A percentile compares a stretch with the other conserved stretches of the same genome.
phyloP scores from a whole-genome alignment of 2,797 vertebrate genomes.

The Sebastes ruberrimus region DNA sequence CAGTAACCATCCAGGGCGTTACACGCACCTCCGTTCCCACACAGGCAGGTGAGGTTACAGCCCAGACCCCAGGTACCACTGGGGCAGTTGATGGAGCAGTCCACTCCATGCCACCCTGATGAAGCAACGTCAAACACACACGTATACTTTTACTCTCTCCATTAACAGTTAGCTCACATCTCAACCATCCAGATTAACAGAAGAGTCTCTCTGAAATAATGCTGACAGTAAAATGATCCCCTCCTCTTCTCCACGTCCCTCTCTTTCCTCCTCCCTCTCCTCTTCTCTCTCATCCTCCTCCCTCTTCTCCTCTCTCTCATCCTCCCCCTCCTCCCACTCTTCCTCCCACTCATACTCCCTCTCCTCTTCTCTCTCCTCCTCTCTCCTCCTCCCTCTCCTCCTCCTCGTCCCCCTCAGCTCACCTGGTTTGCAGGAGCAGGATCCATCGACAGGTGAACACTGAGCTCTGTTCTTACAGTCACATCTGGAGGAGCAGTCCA shows the following conservation, averaged over 20 bases:
- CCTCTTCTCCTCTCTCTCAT: too few species aligned
- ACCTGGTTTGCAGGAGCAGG: conserved; percentile 94
- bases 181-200: too few species aligned
- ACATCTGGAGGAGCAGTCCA: conserved; percentile 92
- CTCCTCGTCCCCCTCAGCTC: conserved; percentile 12
- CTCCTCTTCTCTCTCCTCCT: too few species aligned
- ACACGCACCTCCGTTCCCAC: conserved; percentile 91
- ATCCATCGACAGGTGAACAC: conserved; percentile 94
- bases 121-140: not conserved
- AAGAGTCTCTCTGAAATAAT: not conserved
- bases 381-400: rapidly evolving
- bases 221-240: not conserved
- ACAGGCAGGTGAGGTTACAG: conserved; percentile 91
- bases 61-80: conserved; percentile 93
- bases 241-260: too few species aligned
- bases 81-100: conserved; percentile 96
- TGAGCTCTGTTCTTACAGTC: conserved; percentile 89
- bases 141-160: not conserved
- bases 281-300: rapidly evolving
- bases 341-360: too few species aligned
- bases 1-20: conserved; percentile 90
- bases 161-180: too few species aligned
- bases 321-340: not conserved
- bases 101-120: conserved; percentile 96
- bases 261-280: too few species aligned